These are phyloP conservation scores for Brachynemurus nebulosus DNA, from an alignment of 2,888 invertebrate species.

Conservation along the genomic window DNA sequence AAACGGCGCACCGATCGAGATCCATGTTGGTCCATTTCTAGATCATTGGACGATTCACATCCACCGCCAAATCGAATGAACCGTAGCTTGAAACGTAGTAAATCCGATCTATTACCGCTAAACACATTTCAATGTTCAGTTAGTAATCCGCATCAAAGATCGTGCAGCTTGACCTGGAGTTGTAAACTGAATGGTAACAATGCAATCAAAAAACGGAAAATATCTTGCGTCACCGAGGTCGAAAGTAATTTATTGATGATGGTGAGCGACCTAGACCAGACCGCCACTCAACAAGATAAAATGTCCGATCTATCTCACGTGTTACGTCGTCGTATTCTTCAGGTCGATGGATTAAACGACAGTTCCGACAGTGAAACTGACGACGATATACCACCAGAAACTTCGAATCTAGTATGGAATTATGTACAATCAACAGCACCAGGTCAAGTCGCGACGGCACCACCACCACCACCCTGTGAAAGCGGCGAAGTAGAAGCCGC, in stretches of 20 bases:
- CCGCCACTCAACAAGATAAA: constrained; percentile 29
- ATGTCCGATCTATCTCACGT: too few species aligned
- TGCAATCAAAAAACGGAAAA: constrained; percentile 54
- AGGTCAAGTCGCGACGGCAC: neutral
- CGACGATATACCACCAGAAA: constrained; percentile 13
- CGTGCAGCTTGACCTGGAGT: constrained; percentile 54
- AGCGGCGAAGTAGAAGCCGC: constrained; percentile 35
- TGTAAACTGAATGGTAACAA: constrained; percentile 54
- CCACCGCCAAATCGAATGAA: constrained; percentile 33
- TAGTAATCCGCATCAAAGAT: constrained; percentile 45
- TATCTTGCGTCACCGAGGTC: constrained; percentile 26
- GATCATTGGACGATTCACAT: constrained; percentile 42
- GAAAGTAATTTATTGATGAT: constrained; percentile 24
- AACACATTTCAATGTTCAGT: constrained; percentile 32
- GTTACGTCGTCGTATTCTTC: constrained; percentile 31
- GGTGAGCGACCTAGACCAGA: constrained; percentile 25
- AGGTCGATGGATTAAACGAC: constrained; percentile 40
- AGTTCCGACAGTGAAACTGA: constrained; percentile 34
- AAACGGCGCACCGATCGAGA: constrained; percentile 25
- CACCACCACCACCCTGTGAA: neutral
- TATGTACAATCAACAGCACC: neutral
- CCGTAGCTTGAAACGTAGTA: constrained; percentile 47
- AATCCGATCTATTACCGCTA: constrained; percentile 42
- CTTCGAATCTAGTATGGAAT: neutral
- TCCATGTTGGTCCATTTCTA: constrained; percentile 34